Conservation (phyloP, 2,888 invertebrate genomes). For the Drosophila histrio region DNA sequence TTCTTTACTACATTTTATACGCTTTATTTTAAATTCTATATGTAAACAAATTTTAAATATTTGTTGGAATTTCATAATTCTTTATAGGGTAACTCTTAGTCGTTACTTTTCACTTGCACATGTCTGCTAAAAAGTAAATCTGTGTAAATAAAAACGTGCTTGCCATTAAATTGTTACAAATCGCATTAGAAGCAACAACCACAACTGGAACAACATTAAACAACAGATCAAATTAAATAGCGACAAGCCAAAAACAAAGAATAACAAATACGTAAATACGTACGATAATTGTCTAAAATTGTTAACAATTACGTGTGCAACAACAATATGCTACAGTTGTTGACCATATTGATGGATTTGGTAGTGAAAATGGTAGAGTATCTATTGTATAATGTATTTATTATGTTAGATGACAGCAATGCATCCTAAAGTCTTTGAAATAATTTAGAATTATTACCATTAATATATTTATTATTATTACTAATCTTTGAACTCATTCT, state of each 20-base stretch:
- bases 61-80: neutral
- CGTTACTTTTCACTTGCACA: neutral
- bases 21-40: neutral
- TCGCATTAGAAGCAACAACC: constrained; percentile 50
- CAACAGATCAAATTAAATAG: constrained; percentile 37
- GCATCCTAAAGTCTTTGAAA: too few relatives aligned
- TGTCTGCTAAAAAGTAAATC: constrained; percentile 40
- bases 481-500: too few relatives aligned
- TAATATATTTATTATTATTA: too few relatives aligned
- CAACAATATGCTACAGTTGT: neutral
- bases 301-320: constrained; percentile 26
- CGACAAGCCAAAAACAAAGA: constrained; percentile 23
- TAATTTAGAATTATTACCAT: too few relatives aligned
- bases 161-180: constrained; percentile 70
- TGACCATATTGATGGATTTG: neutral
- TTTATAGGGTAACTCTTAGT: neutral
- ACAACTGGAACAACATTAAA: constrained; percentile 10
- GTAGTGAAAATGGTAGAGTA: too few relatives aligned
- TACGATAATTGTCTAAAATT: constrained; percentile 23
- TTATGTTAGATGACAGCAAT: too few relatives aligned
- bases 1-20: too few relatives aligned
- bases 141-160: constrained; percentile 62
- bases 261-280: constrained; percentile 24
- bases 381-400: too few relatives aligned
- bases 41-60: neutral